Conservation (phyloP, 2,888 invertebrate species). For the Conus canariensis region DNA sequence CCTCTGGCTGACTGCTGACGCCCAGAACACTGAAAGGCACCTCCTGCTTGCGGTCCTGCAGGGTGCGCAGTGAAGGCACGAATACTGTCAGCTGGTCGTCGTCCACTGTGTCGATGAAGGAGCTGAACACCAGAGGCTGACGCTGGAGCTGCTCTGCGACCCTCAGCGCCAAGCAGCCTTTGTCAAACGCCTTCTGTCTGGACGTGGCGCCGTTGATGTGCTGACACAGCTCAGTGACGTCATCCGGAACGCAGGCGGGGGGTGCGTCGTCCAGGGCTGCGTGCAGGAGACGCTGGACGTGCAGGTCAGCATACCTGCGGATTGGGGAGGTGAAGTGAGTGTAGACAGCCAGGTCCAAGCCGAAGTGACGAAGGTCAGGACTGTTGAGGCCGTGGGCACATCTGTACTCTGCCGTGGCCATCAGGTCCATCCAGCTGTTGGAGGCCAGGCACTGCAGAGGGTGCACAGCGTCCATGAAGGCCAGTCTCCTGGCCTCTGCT, state of each 20-base stretch:
- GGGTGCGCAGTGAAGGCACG: constrained; percentile 53
- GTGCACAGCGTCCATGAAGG: constrained; percentile 54
- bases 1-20: constrained; percentile 54
- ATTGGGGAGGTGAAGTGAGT: constrained; percentile 64
- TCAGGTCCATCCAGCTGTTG: constrained; percentile 55
- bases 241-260: constrained; percentile 49
- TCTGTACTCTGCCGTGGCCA: constrained; percentile 54
- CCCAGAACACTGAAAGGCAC: constrained; percentile 55
- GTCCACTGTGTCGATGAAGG: constrained; percentile 53
- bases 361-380: constrained; percentile 55
- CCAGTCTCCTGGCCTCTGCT: constrained; percentile 37
- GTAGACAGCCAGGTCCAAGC: constrained; percentile 55
- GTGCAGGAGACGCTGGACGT: constrained; percentile 59
- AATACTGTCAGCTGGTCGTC: constrained; percentile 54
- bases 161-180: constrained; percentile 52
- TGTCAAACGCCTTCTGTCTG: constrained; percentile 56
- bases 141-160: constrained; percentile 53
- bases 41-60: constrained; percentile 50
- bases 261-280: constrained; percentile 45
- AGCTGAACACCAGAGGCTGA: constrained; percentile 50
- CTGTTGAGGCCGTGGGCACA: constrained; percentile 46
- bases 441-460: constrained; percentile 53
- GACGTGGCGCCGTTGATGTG: constrained; percentile 55
- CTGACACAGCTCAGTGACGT: constrained; percentile 55
- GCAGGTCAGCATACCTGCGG: constrained; percentile 57